Conservation (phyloP, 2,888 invertebrate species). For the Apomyelois bistriatella region DNA sequence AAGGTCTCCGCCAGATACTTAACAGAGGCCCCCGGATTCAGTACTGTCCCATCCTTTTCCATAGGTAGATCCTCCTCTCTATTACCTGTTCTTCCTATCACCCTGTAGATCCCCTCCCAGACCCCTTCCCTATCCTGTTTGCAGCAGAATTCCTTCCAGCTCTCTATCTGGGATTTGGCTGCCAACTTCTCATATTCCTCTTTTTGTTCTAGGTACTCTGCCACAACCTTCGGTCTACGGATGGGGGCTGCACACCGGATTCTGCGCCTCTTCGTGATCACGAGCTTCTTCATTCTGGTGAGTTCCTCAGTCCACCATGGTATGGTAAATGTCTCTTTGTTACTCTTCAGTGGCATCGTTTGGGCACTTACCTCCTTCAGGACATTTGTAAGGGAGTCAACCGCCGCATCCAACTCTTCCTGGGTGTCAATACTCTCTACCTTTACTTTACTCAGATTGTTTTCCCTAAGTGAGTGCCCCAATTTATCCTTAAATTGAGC, state of each 20-base stretch:
- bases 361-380: no score
- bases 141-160: no score
- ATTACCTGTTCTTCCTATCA: neutral
- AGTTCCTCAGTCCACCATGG: neutral
- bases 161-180: neutral
- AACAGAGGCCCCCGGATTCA: neutral
- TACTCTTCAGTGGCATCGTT: neutral
- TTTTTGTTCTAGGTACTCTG: neutral
- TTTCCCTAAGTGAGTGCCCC: neutral
- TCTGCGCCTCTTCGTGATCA: neutral
- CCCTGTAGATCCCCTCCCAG: no score
- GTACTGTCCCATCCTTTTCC: neutral
- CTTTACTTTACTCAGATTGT: neutral
- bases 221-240: no score
- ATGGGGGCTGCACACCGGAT: no score
- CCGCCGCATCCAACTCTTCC: neutral
- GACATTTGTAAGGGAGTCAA: neutral
- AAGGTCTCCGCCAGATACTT: neutral
- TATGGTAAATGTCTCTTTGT: neutral
- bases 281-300: neutral
- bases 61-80: neutral
- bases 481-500: neutral
- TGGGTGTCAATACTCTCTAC: neutral
- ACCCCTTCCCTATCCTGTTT: no score
- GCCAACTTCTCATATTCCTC: neutral